Evolutionary conservation across 2,888 invertebrate genomes (phyloP), one percentile per base, ranked within the genome.

Genomic region (Holacanthella duospinosa): DNA sequence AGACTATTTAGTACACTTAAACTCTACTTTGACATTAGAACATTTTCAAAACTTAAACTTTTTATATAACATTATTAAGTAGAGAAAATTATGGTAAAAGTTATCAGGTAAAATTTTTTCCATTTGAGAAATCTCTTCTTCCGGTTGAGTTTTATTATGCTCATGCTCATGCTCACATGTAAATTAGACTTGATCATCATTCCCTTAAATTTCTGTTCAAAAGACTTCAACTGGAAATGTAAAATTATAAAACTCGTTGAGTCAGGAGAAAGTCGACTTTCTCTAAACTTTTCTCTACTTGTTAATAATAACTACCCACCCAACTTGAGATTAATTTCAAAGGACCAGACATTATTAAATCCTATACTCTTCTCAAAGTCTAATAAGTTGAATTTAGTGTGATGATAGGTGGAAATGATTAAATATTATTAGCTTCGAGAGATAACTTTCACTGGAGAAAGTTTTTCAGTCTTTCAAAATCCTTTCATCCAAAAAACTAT

Each of bases 401-500:
- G 48, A 48, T 48, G 48, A 48, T 48, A 21, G 48, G 48, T 48
- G 48, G 48, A 48, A 36, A 36, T 48, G 21, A 48, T 48, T 48
- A 48, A 48, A 48, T 48, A 48, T 48, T 48, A 48, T 9, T 9
- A 48, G 16, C 36, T 36, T 9, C 6, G 9, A 36, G 36, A 36
- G 36, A 36, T 16, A 36, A n/a, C 6, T 36, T 36, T 36, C 9
- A 36, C 36, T 36, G 36, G 36, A 36, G 16, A 6, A 36, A 36
- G 6, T 36, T 36, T 36, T 36, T 36, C 6, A 36, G 6, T 36
- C 16, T 36, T 36, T 36, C 9, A 36, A 36, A n/a, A n/a, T n/a
- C n/a, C n/a, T n/a, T n/a, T n/a, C n/a, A n/a, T n/a, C n/a, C n/a
- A n/a, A n/a, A n/a, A n/a, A n/a, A n/a, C n/a, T n/a, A n/a, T n/a